Evolutionary conservation across 2,797 vertebrate genomes (phyloP).

Genomic region (Enteromius radiatus): DNA sequence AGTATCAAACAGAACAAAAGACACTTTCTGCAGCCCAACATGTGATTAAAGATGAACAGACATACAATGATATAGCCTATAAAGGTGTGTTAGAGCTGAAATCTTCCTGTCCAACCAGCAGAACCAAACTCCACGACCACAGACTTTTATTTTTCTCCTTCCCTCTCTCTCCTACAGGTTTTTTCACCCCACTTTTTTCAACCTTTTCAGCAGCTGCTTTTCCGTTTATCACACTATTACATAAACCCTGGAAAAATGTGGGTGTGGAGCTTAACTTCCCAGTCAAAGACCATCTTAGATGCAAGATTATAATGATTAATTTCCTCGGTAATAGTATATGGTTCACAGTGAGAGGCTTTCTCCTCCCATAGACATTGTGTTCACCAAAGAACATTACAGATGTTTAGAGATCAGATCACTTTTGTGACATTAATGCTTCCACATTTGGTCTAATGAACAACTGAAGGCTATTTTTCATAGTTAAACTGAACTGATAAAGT

Average conservation of each 20-base stretch:
- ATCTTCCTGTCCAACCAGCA: conserved; percentile 42
- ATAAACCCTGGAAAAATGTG: conserved; percentile 62
- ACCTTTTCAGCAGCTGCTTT: conserved; percentile 56
- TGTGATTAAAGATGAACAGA: conserved; percentile 41
- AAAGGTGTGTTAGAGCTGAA: conserved; percentile 46
- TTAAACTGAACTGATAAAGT: background rate
- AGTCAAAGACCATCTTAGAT: conserved; percentile 49
- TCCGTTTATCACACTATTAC: conserved; percentile 58
- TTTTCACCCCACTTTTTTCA: conserved; percentile 38
- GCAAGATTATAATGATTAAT: conserved; percentile 32
- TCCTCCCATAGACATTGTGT: background rate
- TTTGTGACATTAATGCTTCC: background rate
- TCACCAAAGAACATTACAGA: background rate
- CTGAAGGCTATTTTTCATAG: background rate
- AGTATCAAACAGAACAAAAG: conserved; percentile 29
- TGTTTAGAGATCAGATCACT: background rate
- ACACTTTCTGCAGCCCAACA: conserved; percentile 42
- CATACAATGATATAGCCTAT: conserved; percentile 32
- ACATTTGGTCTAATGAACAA: background rate
- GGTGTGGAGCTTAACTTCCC: conserved; percentile 48
- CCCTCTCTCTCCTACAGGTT: conserved; percentile 18
- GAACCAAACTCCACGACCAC: conserved; percentile 42
- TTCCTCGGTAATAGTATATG: conserved; percentile 39
- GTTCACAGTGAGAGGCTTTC: conserved; percentile 24
- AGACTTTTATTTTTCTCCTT: conserved; percentile 47